These are phyloP conservation scores for Lethenteron camtschaticum DNA, from an alignment of 2,113 vertebrate species.

Conservation along the genomic window DNA sequence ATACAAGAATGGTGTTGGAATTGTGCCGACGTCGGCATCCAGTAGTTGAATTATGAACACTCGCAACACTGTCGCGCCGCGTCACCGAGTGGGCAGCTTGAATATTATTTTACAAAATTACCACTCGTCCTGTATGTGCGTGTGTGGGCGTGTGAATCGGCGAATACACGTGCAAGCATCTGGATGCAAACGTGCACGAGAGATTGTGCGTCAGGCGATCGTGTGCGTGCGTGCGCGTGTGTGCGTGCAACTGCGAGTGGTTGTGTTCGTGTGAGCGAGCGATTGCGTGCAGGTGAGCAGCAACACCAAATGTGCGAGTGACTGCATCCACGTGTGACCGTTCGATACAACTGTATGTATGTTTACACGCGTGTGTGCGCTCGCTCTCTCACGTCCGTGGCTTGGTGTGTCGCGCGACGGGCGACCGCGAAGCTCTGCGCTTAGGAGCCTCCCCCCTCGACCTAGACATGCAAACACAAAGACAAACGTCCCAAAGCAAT, in stretches of 20 bases:
- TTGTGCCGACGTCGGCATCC: too few species aligned
- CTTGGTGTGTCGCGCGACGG: too few species aligned
- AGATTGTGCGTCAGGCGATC: too few species aligned
- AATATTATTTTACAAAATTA: too few species aligned
- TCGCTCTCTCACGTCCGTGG: background rate
- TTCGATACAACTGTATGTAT: background rate
- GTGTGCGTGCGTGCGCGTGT: background rate
- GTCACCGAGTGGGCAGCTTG: too few species aligned
- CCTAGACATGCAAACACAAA: too few species aligned
- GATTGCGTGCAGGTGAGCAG: background rate
- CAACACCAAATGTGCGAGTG: background rate
- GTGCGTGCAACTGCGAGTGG: background rate
- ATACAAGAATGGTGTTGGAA: too few species aligned
- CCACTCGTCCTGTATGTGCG: background rate
- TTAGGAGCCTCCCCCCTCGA: too few species aligned
- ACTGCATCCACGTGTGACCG: background rate
- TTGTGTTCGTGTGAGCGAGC: background rate
- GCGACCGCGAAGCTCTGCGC: too few species aligned
- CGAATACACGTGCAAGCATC: background rate
- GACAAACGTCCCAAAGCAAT: too few species aligned
- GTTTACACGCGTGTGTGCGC: background rate
- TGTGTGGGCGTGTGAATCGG: background rate
- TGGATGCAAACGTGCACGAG: background rate
- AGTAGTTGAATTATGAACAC: too few species aligned
- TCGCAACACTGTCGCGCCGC: too few species aligned